phyloP scores from a whole-genome alignment of 1,140 invertebrate genomes.

The Aphaenogaster ashmeadi region DNA sequence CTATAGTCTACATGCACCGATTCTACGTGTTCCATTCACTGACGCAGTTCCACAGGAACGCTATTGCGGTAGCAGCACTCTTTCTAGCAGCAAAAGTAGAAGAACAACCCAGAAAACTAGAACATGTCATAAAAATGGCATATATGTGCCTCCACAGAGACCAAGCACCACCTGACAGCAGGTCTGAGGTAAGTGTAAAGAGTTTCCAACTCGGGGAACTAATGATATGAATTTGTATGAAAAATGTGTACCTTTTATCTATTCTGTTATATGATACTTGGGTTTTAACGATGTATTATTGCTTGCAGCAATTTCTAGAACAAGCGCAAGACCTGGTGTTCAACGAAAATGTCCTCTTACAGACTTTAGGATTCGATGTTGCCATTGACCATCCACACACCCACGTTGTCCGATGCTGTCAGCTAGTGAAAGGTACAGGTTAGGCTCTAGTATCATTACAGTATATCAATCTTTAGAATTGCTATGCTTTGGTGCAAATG shows the following conservation, averaged over 20 bases:
- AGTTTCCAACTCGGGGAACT: too few relatives aligned
- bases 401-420: constrained; percentile 97
- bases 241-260: neutral
- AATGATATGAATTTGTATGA: too few relatives aligned
- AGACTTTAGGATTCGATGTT: constrained; percentile 98
- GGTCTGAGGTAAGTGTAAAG: constrained; percentile 89
- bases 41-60: constrained; percentile 94
- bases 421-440: constrained; percentile 95
- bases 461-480: neutral
- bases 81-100: constrained; percentile 99
- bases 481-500: neutral
- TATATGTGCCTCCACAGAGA: constrained; percentile 93
- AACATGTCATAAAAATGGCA: constrained; percentile 97
- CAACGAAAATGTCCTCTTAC: constrained; percentile 98
- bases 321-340: constrained; percentile 96
- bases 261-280: neutral
- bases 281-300: constrained; percentile 53
- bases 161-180: constrained; percentile 89
- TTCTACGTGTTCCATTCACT: constrained; percentile 99
- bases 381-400: constrained; percentile 99
- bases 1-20: constrained; percentile 99
- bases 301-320: constrained; percentile 91
- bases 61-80: constrained; percentile 94
- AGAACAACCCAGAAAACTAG: constrained; percentile 98
- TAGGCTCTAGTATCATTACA: neutral